A percentile compares a stretch with the other conserved stretches of the same genome.
phyloP scores from a whole-genome alignment of 1,140 invertebrate genomes.

The Forficula auricularia region DNA sequence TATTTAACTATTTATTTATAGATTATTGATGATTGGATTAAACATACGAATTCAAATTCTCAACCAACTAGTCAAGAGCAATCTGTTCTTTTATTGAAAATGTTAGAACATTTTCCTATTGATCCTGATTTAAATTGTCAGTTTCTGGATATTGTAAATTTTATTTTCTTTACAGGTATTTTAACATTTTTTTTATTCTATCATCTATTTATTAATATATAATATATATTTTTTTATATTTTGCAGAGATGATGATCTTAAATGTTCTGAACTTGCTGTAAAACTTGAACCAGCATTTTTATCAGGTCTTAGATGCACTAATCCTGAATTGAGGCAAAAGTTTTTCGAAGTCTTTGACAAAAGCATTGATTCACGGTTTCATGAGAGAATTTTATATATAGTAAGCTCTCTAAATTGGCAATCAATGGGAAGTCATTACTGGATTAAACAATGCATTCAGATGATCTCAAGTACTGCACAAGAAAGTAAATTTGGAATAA shows the following conservation, averaged over 20 bases:
- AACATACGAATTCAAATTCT: constrained; percentile 55
- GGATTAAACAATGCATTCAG: constrained; percentile 94
- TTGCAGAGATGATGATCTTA: constrained; percentile 64
- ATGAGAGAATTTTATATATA: constrained; percentile 81
- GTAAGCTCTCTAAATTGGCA: constrained; percentile 94
- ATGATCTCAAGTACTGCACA: constrained; percentile 55
- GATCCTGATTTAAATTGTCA: constrained; percentile 73
- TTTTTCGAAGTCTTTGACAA: constrained; percentile 89
- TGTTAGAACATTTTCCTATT: constrained; percentile 77
- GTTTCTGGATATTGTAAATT: constrained; percentile 79
- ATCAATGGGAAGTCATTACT: constrained; percentile 86
- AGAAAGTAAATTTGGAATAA: too few relatives aligned
- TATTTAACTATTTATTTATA: constrained; percentile 20
- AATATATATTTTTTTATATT: constrained; percentile 2
- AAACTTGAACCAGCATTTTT: constrained; percentile 89
- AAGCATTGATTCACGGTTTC: constrained; percentile 62
- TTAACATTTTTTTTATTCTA: too few relatives aligned
- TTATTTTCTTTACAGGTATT: not conserved
- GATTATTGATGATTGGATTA: constrained; percentile 81
- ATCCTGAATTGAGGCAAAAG: constrained; percentile 74
- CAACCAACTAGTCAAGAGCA: constrained; percentile 78
- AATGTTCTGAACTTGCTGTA: constrained; percentile 68
- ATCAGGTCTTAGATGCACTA: constrained; percentile 72
- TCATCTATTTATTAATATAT: not conserved
- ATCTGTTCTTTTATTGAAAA: constrained; percentile 76